These are phyloP conservation scores for Struthidea cinerea DNA, from an alignment of 2,113 vertebrate genomes.

Conservation along the genomic window DNA sequence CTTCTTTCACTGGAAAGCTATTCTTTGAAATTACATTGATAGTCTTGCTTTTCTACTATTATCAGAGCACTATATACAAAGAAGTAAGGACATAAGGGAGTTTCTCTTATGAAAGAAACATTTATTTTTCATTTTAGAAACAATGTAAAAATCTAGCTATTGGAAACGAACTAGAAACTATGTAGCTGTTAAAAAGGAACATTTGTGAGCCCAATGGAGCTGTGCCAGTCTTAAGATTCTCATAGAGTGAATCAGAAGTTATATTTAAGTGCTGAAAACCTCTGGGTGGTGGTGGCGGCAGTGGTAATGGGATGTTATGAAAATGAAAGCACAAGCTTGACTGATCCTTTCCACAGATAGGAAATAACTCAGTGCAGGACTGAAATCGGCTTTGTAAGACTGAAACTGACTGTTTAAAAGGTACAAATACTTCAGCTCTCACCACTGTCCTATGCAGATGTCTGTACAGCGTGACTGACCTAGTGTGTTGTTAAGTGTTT, in stretches of 20 bases:
- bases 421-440: background rate
- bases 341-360: conserved; percentile 47
- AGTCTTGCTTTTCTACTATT: background rate
- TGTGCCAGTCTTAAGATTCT: background rate
- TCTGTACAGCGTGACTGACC: background rate
- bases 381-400: background rate
- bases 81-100: background rate
- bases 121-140: background rate
- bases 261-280: background rate
- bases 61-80: background rate
- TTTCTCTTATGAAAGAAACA: background rate
- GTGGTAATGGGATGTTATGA: background rate
- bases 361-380: background rate
- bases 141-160: background rate
- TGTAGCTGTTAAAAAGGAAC: background rate
- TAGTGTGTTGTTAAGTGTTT: background rate
- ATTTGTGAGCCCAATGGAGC: background rate
- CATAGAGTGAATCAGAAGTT: background rate
- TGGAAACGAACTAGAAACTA: background rate
- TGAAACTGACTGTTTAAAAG: conserved; percentile 48
- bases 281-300: accelerated
- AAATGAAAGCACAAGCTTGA: conserved; percentile 34
- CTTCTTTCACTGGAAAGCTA: background rate
- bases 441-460: background rate
- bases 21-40: background rate